These are phyloP conservation scores for Sula dactylatra DNA, from an alignment of 2,113 vertebrate genomes.

Conservation along the genomic window DNA sequence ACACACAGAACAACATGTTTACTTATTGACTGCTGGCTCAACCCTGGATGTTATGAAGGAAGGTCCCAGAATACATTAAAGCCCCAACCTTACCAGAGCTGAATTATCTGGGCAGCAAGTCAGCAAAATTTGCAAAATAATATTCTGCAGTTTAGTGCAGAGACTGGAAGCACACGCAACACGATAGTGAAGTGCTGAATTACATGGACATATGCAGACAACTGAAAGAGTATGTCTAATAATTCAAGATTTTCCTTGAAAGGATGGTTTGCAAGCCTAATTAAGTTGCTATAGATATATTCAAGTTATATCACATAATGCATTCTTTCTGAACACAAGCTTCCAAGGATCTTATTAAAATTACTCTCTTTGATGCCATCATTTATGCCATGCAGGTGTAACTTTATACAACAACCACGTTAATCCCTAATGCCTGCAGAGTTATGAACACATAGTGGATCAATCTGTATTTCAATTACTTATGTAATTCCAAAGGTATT, in stretches of 20 bases:
- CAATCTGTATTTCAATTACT: background rate
- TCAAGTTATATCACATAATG: background rate
- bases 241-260: background rate
- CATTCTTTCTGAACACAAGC: background rate
- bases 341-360: background rate
- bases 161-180: background rate
- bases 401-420: background rate
- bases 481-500: background rate
- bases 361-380: background rate
- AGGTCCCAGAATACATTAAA: background rate
- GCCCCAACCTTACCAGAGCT: background rate
- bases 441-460: background rate
- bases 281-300: background rate
- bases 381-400: background rate
- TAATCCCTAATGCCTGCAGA: background rate
- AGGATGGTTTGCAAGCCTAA: background rate
- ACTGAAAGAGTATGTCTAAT: background rate
- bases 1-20: background rate
- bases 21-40: background rate
- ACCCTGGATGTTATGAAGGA: background rate
- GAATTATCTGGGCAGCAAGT: slow-evolving; percentile 14
- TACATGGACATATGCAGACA: slow-evolving; percentile 66
- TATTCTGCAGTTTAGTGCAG: slow-evolving; percentile 16
- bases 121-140: slow-evolving; percentile 15
- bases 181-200: slow-evolving; percentile 28